Evolutionary conservation across 2,888 invertebrate species (phyloP).

Genomic region (Ptilodon capucinus): DNA sequence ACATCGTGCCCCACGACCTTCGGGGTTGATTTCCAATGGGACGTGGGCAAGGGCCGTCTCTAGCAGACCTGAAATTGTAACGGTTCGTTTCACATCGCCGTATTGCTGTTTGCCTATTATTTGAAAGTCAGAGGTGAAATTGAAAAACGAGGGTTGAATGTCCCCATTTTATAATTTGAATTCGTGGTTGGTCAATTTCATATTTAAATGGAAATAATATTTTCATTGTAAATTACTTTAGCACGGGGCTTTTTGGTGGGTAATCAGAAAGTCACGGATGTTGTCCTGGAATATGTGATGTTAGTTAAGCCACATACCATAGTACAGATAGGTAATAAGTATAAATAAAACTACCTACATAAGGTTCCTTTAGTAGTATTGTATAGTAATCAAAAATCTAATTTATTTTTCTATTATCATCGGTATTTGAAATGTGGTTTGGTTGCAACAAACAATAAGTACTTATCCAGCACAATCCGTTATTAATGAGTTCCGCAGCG

Average conservation of each 20-base stretch:
- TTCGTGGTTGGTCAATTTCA: slow-evolving; percentile 7
- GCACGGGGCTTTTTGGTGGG: neutral
- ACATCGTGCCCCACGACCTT: slow-evolving; percentile 41
- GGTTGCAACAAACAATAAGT: too few relatives aligned
- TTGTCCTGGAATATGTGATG: too few relatives aligned
- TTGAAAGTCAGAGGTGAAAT: slow-evolving; percentile 66
- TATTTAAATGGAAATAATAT: neutral
- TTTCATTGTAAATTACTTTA: neutral
- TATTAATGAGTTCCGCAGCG: slow-evolving; percentile 32
- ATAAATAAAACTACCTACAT: too few relatives aligned
- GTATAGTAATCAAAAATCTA: too few relatives aligned
- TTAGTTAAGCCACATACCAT: too few relatives aligned
- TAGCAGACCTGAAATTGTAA: slow-evolving; percentile 71
- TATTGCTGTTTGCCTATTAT: slow-evolving; percentile 65
- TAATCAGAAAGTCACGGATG: neutral
- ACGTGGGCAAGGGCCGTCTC: slow-evolving; percentile 60
- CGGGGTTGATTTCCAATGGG: slow-evolving; percentile 69
- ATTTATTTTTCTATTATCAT: neutral
- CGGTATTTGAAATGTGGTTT: slow-evolving; percentile 5
- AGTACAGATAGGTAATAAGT: too few relatives aligned
- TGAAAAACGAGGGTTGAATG: slow-evolving; percentile 31
- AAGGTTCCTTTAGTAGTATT: too few relatives aligned
- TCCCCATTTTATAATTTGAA: slow-evolving; percentile 15
- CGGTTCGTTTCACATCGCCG: slow-evolving; percentile 70
- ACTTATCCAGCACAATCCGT: too few relatives aligned